Base-by-base conservation (phyloP, 2,113 vertebrate genomes). In the Telmatochromis bifrenatus region DNA sequence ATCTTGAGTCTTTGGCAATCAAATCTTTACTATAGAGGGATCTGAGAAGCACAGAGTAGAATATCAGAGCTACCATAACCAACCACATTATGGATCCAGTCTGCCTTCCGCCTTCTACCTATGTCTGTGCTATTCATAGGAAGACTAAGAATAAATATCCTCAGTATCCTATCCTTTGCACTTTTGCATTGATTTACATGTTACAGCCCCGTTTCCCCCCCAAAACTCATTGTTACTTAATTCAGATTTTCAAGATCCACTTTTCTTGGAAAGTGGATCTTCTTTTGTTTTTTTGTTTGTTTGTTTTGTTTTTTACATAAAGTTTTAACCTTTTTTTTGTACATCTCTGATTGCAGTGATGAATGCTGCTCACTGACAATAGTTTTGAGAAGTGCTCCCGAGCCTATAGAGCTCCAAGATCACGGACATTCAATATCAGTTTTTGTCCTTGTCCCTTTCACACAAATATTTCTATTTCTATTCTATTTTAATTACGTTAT, bases 21-120 rank as follows among this genome's bases (percentile, higher is more conserved):
- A 88, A 83, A 88, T 83, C 87, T 90, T 93, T 93, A 89, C 62
- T 93, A 87, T 80, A 58, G 82, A 91, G 82, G 84, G 49, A n/a
- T 86, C 83, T 88, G 21, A 42, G 73, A 87, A 49, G 60, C 75
- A 37, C 68, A 26, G 9, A 77, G 33, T n/a, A 82, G 31, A 79
- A 83, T 84, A 33, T 35, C 7, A 33, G n/a, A 82, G 7, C 53
- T 82, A 79, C 35, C 6, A 45, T 39, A 65, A 83, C 56, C 12
- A 3, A 85, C 37, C 55, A 42, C 31, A 68, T 77, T 65, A 54
- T 73, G 56, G 14, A 81, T 84, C 35, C 17, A 31, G 42, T 83
- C 19, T 49, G 54, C 17, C 68, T 68, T 86, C 7, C 8, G 14
- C 14, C 45, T 15, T 5, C 14, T 19, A 28, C 21, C 21, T 19